Base-by-base conservation (phyloP, 53 echinoderm and acorn worm species). In the Crossaster papposus region DNA sequence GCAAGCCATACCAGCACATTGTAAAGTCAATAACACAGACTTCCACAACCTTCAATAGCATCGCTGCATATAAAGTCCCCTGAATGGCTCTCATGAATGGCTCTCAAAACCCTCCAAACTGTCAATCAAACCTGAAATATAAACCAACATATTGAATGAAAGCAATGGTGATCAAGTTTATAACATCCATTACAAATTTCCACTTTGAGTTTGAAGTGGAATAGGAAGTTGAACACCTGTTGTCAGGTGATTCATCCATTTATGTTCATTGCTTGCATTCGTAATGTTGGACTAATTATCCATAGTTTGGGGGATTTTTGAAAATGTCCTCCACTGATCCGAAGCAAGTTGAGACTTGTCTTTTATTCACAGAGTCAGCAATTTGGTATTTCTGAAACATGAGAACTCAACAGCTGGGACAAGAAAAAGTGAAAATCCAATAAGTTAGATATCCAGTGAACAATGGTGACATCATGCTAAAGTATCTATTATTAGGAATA, bases 241-340 rank as follows among this genome's bases (percentile, higher is more conserved):
- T 68, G 68, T 68, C 68, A 18, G 68, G 68, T 68, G 68, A 68
- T 68, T n/a, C 68, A 68, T 68, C 68, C 22, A 18, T 20, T 58
- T 11, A 18, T 58, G 58, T 58, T 58, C 12, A 58, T 58, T 20
- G 58, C 22, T 58, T 15, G 58, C 15, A 58, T 58, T 58, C 12
- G 17, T 58, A 20, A 58, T 58, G 58, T 11, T 8, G 17, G 22
- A 15, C 12, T 58, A 58, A 58, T 8, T 14, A 20, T n/a, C n/a
- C n/a, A n/a, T n/a, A n/a, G n/a, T n/a, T n/a, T n/a, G n/a, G n/a
- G n/a, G n/a, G n/a, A n/a, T n/a, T n/a, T n/a, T n/a, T 15, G 58
- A 58, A 58, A 58, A 58, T 58, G 15, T 58, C 15, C 12, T 58
- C 15, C 12, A 14, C 15, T 58, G 44, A 44, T 58, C 58, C 12